phyloP scores from a whole-genome alignment of 37 sponge, comb jelly and placozoan species.

The Halichondria panicea region DNA sequence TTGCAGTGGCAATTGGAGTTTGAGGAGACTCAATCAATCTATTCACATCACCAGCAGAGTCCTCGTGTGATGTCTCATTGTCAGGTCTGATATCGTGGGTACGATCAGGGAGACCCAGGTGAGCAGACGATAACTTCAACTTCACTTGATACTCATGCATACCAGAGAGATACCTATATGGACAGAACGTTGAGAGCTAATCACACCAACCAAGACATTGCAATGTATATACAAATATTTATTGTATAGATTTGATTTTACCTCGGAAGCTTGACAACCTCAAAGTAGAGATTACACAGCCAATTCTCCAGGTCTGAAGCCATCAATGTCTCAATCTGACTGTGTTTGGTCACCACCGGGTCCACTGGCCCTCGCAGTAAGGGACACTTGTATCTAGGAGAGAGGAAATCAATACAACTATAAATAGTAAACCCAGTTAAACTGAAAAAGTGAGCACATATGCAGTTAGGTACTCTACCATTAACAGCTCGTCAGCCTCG shows the following conservation, averaged over 20 bases:
- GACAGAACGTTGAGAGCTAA: not conserved
- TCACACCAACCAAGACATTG: too few species aligned
- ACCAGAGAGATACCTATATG: not conserved
- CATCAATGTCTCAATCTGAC: not conserved
- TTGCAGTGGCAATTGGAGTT: not conserved
- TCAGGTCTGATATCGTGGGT: not conserved
- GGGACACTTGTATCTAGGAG: constrained; percentile 1
- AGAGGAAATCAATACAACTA: too few species aligned
- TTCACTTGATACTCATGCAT: constrained; percentile 22
- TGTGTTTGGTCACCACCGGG: constrained; percentile 3
- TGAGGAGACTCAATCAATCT: not conserved
- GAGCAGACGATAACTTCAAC: constrained; percentile 3
- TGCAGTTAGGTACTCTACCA: not conserved
- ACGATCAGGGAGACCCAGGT: constrained; percentile 2
- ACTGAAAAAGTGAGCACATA: too few species aligned
- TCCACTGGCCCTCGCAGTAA: not conserved
- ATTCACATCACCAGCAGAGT: not conserved
- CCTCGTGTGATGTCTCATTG: not conserved
- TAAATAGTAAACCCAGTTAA: too few species aligned
- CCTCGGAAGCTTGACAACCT: constrained; percentile 19
- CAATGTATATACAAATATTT: too few species aligned
- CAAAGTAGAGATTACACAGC: constrained; percentile 16
- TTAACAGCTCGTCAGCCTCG: not conserved
- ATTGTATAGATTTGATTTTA: too few species aligned
- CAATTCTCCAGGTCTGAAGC: constrained; percentile 6